These are phyloP conservation scores for Eurosta solidaginis DNA, from an alignment of 1,140 invertebrate genomes.

Conservation along the genomic window DNA sequence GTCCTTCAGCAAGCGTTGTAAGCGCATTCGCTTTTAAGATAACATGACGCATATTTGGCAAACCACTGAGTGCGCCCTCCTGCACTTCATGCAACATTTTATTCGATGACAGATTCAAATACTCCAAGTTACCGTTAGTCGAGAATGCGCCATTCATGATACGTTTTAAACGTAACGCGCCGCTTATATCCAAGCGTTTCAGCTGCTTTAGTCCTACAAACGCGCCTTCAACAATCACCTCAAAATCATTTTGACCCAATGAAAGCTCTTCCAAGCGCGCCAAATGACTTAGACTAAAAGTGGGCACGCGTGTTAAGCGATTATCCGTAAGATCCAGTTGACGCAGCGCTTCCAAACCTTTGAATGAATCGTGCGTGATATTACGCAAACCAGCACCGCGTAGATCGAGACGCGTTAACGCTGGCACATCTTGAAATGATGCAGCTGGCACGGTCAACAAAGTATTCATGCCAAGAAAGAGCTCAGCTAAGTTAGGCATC, in stretches of 20 bases:
- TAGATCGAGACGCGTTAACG: slow-evolving; percentile 76
- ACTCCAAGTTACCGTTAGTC: slow-evolving; percentile 81
- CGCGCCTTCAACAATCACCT: slow-evolving; percentile 69
- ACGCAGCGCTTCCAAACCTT: slow-evolving; percentile 73
- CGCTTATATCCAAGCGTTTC: slow-evolving; percentile 76
- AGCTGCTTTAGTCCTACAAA: slow-evolving; percentile 79
- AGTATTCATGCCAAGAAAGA: slow-evolving; percentile 82
- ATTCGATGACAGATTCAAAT: slow-evolving; percentile 75
- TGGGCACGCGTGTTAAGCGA: slow-evolving; percentile 74
- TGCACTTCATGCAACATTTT: slow-evolving; percentile 74
- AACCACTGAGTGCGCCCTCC: slow-evolving; percentile 75
- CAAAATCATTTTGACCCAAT: slow-evolving; percentile 82
- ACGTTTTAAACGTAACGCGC: slow-evolving; percentile 72
- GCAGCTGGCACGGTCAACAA: slow-evolving; percentile 75
- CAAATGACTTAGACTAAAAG: slow-evolving; percentile 71
- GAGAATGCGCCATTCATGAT: slow-evolving; percentile 77
- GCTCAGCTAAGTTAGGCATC: slow-evolving; percentile 75
- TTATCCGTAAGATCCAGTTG: slow-evolving; percentile 80
- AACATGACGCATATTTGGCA: slow-evolving; percentile 77
- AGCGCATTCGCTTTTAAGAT: slow-evolving; percentile 80
- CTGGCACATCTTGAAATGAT: slow-evolving; percentile 75
- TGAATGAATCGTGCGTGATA: slow-evolving; percentile 77
- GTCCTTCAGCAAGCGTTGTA: slow-evolving; percentile 72
- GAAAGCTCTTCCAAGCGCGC: slow-evolving; percentile 77
- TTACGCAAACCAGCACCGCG: slow-evolving; percentile 78